These are phyloP conservation scores for Esox masquinongy DNA, from an alignment of 2,797 vertebrate genomes.

Conservation along the genomic window DNA sequence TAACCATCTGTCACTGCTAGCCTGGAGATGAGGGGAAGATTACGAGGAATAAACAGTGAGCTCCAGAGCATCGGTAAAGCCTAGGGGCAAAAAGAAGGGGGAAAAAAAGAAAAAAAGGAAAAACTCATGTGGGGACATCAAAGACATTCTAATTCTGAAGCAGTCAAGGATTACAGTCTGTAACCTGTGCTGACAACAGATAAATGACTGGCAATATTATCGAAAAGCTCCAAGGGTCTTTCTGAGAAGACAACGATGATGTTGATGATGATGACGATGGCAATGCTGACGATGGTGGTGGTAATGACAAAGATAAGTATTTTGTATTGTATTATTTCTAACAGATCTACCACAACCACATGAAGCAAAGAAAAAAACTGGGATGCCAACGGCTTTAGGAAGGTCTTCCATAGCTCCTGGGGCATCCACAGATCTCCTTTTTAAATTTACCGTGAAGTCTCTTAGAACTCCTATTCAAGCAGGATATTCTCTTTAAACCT, in stretches of 20 bases:
- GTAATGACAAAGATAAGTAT: conserved; percentile 80
- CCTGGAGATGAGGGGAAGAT: conserved; percentile 99
- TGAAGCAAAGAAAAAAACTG: conserved; percentile 28
- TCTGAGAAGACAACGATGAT: conserved; percentile 74
- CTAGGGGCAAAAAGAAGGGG: conserved; percentile 85
- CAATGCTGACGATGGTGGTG: conserved; percentile 31
- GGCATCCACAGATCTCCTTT: conserved; percentile 89
- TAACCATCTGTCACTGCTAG: conserved; percentile 99
- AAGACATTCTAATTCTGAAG: conserved; percentile 96
- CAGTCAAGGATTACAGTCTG: conserved; percentile 97
- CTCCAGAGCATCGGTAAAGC: conserved; percentile 91
- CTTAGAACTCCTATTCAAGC: conserved; percentile 92
- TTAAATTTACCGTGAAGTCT: conserved; percentile 87
- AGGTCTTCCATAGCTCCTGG: conserved; percentile 93
- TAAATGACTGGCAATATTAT: conserved; percentile 92
- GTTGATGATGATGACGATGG: conserved; percentile 73
- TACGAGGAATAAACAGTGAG: conserved; percentile 73
- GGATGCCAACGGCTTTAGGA: conserved; percentile 91
- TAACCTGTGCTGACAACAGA: conserved; percentile 96
- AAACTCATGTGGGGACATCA: conserved; percentile 81
- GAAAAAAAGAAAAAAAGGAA: conserved; percentile 60
- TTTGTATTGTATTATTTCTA: conserved; percentile 90
- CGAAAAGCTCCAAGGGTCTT: conserved; percentile 83
- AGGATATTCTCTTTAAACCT: conserved; percentile 86
- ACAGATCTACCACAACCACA: conserved; percentile 68